phyloP scores from a whole-genome alignment of 1,140 invertebrate genomes.

The Protaetia brevitarsis region DNA sequence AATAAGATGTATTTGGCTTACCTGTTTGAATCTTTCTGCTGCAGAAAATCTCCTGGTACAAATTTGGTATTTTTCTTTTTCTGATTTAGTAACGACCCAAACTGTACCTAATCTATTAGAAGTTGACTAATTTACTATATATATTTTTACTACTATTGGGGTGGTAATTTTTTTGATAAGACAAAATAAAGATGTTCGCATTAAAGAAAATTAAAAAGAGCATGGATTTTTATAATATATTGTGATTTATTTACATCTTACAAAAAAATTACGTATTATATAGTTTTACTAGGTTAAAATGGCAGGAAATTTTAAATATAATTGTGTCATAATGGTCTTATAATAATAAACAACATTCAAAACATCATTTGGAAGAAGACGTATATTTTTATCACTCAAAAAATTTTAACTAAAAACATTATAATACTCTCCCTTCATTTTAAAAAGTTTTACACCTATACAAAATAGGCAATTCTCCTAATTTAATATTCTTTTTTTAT shows the following conservation, averaged over 20 bases:
- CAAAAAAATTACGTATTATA: constrained; percentile 24
- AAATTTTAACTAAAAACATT: constrained; percentile 8
- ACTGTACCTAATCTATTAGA: too few species aligned
- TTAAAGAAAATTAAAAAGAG: not conserved
- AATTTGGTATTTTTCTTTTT: too few species aligned
- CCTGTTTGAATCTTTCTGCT: too few species aligned
- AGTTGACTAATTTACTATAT: too few species aligned
- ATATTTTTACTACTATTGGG: too few species aligned
- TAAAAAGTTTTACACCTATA: constrained; percentile 4
- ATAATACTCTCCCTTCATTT: constrained; percentile 9
- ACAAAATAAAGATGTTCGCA: not conserved
- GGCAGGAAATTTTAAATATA: constrained; percentile 23
- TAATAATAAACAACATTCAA: constrained; percentile 7
- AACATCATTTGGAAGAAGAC: constrained; percentile 14
- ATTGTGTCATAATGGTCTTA: constrained; percentile 15
- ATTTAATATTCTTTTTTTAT: not conserved
- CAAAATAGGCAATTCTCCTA: constrained; percentile 6
- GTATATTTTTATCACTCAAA: constrained; percentile 16
- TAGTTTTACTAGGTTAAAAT: constrained; percentile 23
- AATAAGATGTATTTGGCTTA: too few species aligned
- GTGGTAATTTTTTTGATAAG: constrained; percentile 15
- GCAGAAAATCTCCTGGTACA: too few species aligned
- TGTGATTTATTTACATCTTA: constrained; percentile 25
- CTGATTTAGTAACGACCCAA: too few species aligned
- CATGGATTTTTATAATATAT: constrained; percentile 18